phyloP scores from a whole-genome alignment of 1,140 invertebrate genomes.

The Cydia splendana region DNA sequence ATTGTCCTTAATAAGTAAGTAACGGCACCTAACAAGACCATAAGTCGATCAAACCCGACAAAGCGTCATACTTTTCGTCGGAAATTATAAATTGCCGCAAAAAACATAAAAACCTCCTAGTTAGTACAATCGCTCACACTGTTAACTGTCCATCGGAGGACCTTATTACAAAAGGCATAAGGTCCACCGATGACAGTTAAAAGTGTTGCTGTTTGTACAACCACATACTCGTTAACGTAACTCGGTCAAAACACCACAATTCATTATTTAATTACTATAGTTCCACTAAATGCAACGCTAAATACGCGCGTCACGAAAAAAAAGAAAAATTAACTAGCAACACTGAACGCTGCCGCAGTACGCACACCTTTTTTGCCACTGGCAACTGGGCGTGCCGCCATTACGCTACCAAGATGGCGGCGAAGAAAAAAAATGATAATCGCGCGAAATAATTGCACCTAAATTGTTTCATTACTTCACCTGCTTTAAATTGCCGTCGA shows the following conservation, averaged over 20 bases:
- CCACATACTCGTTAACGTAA: conserved; percentile 16
- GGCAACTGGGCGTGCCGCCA: conserved; percentile 51
- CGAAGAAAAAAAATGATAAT: conserved; percentile 49
- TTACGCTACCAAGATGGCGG: conserved; percentile 54
- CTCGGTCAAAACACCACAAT: conserved; percentile 19
- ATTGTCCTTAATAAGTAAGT: not conserved
- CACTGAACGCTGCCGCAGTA: conserved; percentile 27
- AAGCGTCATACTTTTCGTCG: not conserved
- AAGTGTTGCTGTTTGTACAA: not conserved
- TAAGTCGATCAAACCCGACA: not conserved
- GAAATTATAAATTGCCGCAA: not conserved
- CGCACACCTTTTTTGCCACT: conserved; percentile 38
- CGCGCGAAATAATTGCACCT: conserved; percentile 53
- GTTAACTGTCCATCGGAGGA: too few species aligned
- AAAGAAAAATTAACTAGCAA: conserved; percentile 11
- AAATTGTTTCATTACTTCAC: conserved; percentile 60
- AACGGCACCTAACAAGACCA: not conserved
- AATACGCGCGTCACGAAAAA: conserved; percentile 16
- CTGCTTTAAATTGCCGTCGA: conserved; percentile 35
- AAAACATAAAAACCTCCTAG: conserved; percentile 6
- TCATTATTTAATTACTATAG: conserved; percentile 30
- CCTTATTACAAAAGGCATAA: too few species aligned
- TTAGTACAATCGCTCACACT: not conserved
- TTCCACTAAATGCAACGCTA: conserved; percentile 17
- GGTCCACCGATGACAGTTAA: too few species aligned